phyloP scores from a whole-genome alignment of 2,888 invertebrate species.

The Perithous albicinctus region DNA sequence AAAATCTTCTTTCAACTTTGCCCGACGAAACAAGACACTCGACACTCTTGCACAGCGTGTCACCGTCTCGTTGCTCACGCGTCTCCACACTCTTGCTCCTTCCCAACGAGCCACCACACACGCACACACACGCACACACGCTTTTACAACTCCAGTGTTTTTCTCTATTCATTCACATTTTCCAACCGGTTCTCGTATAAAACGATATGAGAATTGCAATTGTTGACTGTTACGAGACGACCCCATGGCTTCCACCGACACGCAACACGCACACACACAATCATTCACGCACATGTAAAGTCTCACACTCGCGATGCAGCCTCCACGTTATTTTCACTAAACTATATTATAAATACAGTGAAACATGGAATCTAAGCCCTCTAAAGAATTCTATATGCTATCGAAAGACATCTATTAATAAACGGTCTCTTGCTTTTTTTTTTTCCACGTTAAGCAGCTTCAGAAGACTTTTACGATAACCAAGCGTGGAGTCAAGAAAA shows the following conservation, averaged over 20 bases:
- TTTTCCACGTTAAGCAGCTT: too few relatives aligned
- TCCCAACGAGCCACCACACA: too few relatives aligned
- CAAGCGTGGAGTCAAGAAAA: background rate
- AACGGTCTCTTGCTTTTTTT: background rate
- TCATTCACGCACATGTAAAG: background rate
- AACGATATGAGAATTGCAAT: constrained; percentile 49
- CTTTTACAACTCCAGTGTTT: background rate
- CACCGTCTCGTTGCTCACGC: constrained; percentile 48
- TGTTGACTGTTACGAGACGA: constrained; percentile 53
- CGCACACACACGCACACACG: too few relatives aligned
- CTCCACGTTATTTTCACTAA: constrained; percentile 55
- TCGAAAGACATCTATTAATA: constrained; percentile 49
- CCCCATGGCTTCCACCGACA: constrained; percentile 47
- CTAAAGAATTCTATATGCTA: constrained; percentile 19
- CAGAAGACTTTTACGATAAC: too few relatives aligned
- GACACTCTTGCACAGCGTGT: constrained; percentile 56
- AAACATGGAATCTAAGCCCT: too few relatives aligned
- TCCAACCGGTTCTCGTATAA: constrained; percentile 50
- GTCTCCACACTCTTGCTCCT: constrained; percentile 52
- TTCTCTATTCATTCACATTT: constrained; percentile 58
- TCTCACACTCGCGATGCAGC: constrained; percentile 38
- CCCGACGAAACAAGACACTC: constrained; percentile 56
- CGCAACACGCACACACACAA: constrained; percentile 26
- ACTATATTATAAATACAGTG: too few relatives aligned
- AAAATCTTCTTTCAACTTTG: constrained; percentile 25